These are phyloP conservation scores for Ctenomys sociabilis DNA, from an alignment of 2,113 vertebrate species.

Conservation along the genomic window DNA sequence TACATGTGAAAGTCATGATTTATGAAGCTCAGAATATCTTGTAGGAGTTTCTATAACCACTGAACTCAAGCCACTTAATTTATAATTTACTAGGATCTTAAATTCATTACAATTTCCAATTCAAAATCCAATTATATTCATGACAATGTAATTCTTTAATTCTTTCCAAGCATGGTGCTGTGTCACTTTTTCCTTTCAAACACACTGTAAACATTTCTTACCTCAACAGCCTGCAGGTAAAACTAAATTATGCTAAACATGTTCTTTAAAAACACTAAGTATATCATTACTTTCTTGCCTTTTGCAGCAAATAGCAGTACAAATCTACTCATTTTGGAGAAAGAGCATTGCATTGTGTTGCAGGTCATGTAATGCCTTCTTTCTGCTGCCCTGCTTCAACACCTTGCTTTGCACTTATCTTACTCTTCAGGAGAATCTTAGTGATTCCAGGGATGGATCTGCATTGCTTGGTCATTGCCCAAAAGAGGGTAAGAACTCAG, in stretches of 20 bases:
- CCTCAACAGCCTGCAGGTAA: neutral
- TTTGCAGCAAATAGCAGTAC: neutral
- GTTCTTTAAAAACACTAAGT: neutral
- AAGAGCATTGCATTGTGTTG: fast-evolving
- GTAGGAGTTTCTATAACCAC: neutral
- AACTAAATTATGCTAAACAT: neutral
- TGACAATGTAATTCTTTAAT: neutral
- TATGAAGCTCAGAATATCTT: slow-evolving; percentile 33
- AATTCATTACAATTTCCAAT: slow-evolving; percentile 40
- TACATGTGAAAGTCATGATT: slow-evolving; percentile 50
- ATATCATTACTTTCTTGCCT: neutral
- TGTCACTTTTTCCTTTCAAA: neutral
- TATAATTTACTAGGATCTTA: slow-evolving; percentile 49
- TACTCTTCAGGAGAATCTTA: neutral
- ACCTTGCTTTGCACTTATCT: neutral
- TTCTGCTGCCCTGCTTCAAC: neutral
- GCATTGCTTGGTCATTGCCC: neutral
- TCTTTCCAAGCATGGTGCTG: neutral
- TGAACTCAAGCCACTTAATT: slow-evolving; percentile 48
- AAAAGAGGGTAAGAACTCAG: neutral
- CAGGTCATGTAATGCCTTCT: neutral
- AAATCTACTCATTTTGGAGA: neutral
- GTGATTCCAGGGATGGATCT: neutral
- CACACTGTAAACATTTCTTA: neutral
- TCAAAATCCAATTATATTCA: neutral